These are phyloP conservation scores for Gorsachius goisagi DNA, from an alignment of 2,113 vertebrate genomes.

Conservation along the genomic window DNA sequence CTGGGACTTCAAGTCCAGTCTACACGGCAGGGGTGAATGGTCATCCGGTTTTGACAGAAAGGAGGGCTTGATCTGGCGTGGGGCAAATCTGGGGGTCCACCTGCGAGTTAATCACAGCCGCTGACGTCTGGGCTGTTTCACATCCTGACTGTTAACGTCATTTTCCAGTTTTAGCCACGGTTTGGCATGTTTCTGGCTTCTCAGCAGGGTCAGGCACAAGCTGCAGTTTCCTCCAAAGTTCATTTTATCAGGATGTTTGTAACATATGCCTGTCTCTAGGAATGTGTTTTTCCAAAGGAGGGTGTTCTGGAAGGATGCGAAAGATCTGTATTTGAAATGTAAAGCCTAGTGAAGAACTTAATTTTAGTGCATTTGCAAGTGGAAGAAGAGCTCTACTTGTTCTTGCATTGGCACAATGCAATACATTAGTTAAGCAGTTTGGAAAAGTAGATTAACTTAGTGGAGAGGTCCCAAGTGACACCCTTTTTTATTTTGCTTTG, in stretches of 20 bases:
- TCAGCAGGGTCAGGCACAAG: not conserved
- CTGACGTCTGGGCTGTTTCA: not conserved
- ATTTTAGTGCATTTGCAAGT: constrained; percentile 32
- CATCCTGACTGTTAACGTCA: fast-evolving
- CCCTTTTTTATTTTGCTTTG: not conserved
- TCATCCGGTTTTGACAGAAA: not conserved
- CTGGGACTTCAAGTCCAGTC: not conserved
- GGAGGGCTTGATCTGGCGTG: fast-evolving
- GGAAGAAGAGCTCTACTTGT: not conserved
- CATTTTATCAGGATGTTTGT: not conserved
- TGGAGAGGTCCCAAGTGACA: not conserved
- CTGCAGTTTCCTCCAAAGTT: not conserved
- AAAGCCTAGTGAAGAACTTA: constrained; percentile 8
- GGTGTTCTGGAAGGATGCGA: constrained; percentile 9
- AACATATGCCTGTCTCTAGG: constrained; percentile 12
- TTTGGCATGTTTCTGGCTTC: not conserved
- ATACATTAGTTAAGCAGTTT: not conserved
- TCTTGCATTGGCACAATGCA: not conserved
- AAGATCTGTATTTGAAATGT: constrained; percentile 1
- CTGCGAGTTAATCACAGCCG: fast-evolving
- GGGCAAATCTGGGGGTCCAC: not conserved
- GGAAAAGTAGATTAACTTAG: not conserved
- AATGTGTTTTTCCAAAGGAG: constrained; percentile 8
- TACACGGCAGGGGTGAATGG: not conserved
- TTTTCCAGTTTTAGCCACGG: not conserved